Evolutionary conservation across 2,113 vertebrate genomes (phyloP), one percentile per base, ranked within the genome.

Genomic region (Calyptomena viridis): DNA sequence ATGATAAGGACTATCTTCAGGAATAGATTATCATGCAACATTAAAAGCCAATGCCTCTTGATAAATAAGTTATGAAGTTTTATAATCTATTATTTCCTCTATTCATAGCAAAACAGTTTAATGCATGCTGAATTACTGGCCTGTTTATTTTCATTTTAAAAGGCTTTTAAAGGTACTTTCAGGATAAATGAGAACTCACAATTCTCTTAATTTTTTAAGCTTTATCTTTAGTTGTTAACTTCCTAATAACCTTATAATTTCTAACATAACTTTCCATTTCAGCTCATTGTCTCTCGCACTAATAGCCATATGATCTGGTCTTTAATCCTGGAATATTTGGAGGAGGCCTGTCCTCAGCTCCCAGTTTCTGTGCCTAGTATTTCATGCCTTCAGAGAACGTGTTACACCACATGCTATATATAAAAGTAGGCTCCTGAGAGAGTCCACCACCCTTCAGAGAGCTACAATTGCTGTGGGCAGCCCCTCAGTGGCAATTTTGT

Each of bases 11-110:
- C 39, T 79, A 37, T 84, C 86, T 92, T 71, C 50, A 91, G 50
- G 37, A 97, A 76, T 15, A 94, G 67, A 95, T 90, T 91, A 95
- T 84, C 62, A 92, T 68, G 62, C 53, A 77, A 59, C 94, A 88
- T 82, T 89, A 94, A 96, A 94, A 91, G 72, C 72, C 72, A n/a
- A 76, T 90, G 82, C 68, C 72, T 90, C 59, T 86, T 89, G 64
- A 83, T 91, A 95, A 89, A 80, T 75, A 92, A 91, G 25, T 71
- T 89, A 87, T 18, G 25, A 83, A 76, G 56, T 53, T 91, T 79
- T 58, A 75, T 85, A 69, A 89, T 87, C 71, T 81, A 73, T 59
- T 86, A 84, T 90, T 94, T 95, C 86, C 50, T 85, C 58, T 92
- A 42, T 62, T 96, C 79, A 66, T 16, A 83, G n/a, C 50, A 69